Evolutionary conservation across 2,113 vertebrate species (phyloP), one percentile per base, ranked within the genome.

Genomic region (Peromyscus polionotus): DNA sequence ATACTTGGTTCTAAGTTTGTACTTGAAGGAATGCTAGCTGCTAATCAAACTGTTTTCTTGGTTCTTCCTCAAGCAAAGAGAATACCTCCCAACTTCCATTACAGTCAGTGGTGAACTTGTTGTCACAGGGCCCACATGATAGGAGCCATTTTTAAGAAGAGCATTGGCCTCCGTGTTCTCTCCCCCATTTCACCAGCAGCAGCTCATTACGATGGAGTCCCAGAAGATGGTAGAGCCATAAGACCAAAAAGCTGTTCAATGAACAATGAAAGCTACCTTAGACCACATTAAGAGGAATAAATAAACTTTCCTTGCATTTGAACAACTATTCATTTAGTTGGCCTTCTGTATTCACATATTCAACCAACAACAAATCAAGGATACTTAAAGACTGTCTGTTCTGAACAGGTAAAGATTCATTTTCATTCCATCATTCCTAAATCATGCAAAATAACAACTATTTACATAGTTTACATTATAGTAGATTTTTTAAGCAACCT

Each of bases 151-250:
- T 22, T 65, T 24, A 42, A 63, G 92, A 88, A 90, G 12, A 70
- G 0, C 9, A 7, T 42, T 20, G 68, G 4, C 51, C 5, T 39
- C 33, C 3, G 0, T 76, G 17, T 26, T 16, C 12, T 28, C 36
- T 59, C 57, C 48, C 8, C 36, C 1, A 11, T 83, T 42, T 19
- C 3, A 48, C 11, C 9, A 85, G 1, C 80, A 76, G 19, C 33
- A 67, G 5, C 12, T 26, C 76, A 24, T 7, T 36, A n/a, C 72
- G 20, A 51, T 10, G 24, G 24, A 65, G 36, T 8, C 31, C 28
- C 20, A 26, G 54, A 0, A 16, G 22, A 72, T 2, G 2, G 17
- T 51, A 10, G 33, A 85, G 19, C 8, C 7, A 2, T 26, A 63
- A 6, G 10, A 81, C 20, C n/a, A 51, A 92, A 92, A 26, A 92